Base-by-base conservation (phyloP, 2,797 vertebrate genomes). In the Austrolebias charrua region DNA sequence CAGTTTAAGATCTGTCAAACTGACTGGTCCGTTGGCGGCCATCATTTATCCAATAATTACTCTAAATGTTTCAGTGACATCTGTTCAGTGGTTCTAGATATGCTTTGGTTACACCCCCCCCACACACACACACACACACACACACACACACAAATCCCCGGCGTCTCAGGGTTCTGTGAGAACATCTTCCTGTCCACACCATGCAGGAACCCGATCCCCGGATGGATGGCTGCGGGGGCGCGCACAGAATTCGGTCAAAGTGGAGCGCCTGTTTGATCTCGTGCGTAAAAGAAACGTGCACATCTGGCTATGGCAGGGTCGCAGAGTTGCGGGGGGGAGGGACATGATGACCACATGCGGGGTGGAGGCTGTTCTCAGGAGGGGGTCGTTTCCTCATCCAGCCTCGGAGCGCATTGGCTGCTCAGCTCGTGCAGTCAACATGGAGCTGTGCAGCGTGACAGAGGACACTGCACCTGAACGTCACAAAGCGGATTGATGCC, bases 151-250 rank as follows among this genome's bases (percentile, higher is more conserved):
- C 12, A 29, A 19, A 33, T 0, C 58, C 28, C 28, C 31, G 10
- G 24, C 67, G 69, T 49, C 7, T n/a, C 16, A 62, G 90, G 90
- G 91, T 79, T 92, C 86, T 63, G 90, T 94, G 93, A 93, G 94
- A 95, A 88, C 90, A 84, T 89, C 88, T 93, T 94, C 93, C 92
- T 91, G 73, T 92, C 87, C 86, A 83, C 87, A 81, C 18, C 80
- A n/a, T n/a, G n/a, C n/a, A 88, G 72, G 82, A 82, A 87, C 63
- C 82, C 29, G 66, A 84, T 88, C 87, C 86, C 75, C 85, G 75
- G 48, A 68, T 78, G 75, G 48, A 68, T 78, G 75, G 63, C 51
- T 71, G 75, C 48, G 63, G 75, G 82, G 71, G 71, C 67, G 74
- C 73, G 72, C 80, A 60, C 12, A 81, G 81, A 86, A 86, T 68